These are phyloP conservation scores for Chironomus tepperi DNA, from an alignment of 1,140 invertebrate species.

Conservation along the genomic window DNA sequence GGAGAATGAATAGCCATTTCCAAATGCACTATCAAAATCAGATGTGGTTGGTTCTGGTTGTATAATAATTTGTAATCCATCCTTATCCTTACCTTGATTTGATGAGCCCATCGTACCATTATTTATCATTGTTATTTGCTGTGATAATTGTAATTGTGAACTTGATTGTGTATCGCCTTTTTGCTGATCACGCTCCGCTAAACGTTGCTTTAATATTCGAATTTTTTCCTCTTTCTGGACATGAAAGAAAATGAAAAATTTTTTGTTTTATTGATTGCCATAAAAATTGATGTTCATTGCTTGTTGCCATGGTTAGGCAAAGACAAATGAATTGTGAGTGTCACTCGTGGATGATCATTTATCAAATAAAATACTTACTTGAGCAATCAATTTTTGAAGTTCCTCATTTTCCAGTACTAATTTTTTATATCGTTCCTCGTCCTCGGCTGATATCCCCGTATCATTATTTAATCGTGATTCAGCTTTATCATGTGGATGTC, in stretches of 20 bases:
- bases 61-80: slow-evolving; percentile 27
- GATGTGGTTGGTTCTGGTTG: slow-evolving; percentile 56
- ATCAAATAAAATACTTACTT: slow-evolving; percentile 49
- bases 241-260: slow-evolving; percentile 19
- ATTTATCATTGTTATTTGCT: not conserved
- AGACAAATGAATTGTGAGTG: not conserved
- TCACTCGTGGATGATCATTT: not conserved
- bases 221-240: slow-evolving; percentile 85
- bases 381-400: slow-evolving; percentile 85
- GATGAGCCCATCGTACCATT: slow-evolving; percentile 14
- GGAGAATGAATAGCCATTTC: slow-evolving; percentile 50
- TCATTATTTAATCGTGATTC: slow-evolving; percentile 81
- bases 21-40: slow-evolving; percentile 64
- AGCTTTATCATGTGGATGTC: slow-evolving; percentile 71
- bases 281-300: too few relatives aligned
- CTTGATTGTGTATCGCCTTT: slow-evolving; percentile 32
- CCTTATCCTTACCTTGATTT: slow-evolving; percentile 43
- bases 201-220: slow-evolving; percentile 61
- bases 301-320: too few relatives aligned
- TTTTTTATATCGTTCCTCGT: slow-evolving; percentile 90
- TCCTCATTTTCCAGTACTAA: slow-evolving; percentile 93
- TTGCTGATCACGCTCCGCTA: slow-evolving; percentile 61
- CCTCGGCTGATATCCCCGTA: slow-evolving; percentile 82
- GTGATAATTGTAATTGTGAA: not conserved
- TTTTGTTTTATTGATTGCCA: too few relatives aligned